phyloP scores from a whole-genome alignment of 1,140 invertebrate species.

The Drosophila kepulauana region DNA sequence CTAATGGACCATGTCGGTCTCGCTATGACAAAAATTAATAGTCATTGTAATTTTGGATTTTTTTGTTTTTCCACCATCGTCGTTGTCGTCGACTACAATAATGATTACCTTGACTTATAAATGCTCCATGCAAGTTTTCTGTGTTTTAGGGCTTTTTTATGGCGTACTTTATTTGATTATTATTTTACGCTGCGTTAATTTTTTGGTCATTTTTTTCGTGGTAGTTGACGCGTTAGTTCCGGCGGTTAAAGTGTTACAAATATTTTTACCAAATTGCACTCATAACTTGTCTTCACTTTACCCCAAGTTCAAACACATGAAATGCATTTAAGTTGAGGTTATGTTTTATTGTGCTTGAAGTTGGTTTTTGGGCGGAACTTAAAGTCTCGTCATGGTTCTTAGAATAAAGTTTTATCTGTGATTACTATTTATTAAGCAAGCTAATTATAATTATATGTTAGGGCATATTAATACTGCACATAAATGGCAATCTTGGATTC shows the following conservation, averaged over 20 bases:
- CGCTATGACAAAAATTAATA: slow-evolving; percentile 60
- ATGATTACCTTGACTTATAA: slow-evolving; percentile 81
- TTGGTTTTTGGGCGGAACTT: neutral
- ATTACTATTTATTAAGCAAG: slow-evolving; percentile 29
- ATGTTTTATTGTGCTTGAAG: neutral
- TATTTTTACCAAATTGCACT: slow-evolving; percentile 4
- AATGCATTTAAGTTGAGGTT: neutral
- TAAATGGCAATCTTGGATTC: slow-evolving; percentile 15
- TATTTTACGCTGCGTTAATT: slow-evolving; percentile 41
- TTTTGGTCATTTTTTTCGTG: neutral
- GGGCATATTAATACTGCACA: slow-evolving; percentile 11
- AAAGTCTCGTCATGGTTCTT: slow-evolving; percentile 25
- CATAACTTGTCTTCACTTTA: neutral
- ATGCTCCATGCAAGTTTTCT: slow-evolving; percentile 29
- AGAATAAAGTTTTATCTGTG: slow-evolving; percentile 12
- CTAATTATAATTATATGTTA: slow-evolving; percentile 39
- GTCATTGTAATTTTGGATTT: slow-evolving; percentile 76
- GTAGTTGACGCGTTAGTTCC: slow-evolving; percentile 24
- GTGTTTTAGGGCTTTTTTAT: slow-evolving; percentile 26
- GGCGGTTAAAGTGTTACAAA: slow-evolving; percentile 28
- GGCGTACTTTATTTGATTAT: slow-evolving; percentile 30
- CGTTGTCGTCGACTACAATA: slow-evolving; percentile 40
- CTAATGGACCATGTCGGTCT: slow-evolving; percentile 55
- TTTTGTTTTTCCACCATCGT: slow-evolving; percentile 6
- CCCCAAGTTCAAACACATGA: slow-evolving; percentile 4